A percentile compares a stretch with the other conserved stretches of the same genome.
Conservation (phyloP, 1,140 invertebrate genomes). For the Hestina assimilis region DNA sequence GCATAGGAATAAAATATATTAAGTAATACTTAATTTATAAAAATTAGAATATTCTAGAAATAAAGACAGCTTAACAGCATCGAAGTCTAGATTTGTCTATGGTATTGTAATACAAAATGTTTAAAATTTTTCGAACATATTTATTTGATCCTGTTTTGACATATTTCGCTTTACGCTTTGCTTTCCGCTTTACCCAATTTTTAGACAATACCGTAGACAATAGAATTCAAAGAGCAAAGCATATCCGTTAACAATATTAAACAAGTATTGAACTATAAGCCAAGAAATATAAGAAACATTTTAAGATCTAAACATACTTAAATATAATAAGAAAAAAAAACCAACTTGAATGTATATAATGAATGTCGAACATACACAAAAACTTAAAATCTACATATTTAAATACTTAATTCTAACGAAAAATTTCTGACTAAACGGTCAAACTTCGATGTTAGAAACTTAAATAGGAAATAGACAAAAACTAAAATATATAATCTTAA, state of each 20-base stretch:
- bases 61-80: constrained; percentile 6
- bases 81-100: constrained; percentile 1
- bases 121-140: too few species aligned
- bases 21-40: constrained; percentile 35
- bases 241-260: not conserved
- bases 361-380: constrained; percentile 55
- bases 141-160: too few species aligned
- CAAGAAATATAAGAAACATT: not conserved
- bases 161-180: too few species aligned
- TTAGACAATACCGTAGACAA: too few species aligned
- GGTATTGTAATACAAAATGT: too few species aligned
- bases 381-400: constrained; percentile 58
- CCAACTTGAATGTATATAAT: constrained; percentile 16
- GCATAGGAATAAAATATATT: constrained; percentile 30
- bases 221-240: not conserved
- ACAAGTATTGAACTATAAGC: not conserved
- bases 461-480: not conserved
- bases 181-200: too few species aligned
- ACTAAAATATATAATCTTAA: too few species aligned
- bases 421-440: constrained; percentile 65
- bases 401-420: constrained; percentile 74
- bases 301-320: constrained; percentile 2
- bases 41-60: constrained; percentile 30
- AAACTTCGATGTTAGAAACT: constrained; percentile 59
- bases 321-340: constrained; percentile 10